Percentiles rank a stretch among this genome's conserved stretches.
Evolutionary conservation across 2,888 invertebrate genomes (phyloP).

Genomic region (Thyatira batis): DNA sequence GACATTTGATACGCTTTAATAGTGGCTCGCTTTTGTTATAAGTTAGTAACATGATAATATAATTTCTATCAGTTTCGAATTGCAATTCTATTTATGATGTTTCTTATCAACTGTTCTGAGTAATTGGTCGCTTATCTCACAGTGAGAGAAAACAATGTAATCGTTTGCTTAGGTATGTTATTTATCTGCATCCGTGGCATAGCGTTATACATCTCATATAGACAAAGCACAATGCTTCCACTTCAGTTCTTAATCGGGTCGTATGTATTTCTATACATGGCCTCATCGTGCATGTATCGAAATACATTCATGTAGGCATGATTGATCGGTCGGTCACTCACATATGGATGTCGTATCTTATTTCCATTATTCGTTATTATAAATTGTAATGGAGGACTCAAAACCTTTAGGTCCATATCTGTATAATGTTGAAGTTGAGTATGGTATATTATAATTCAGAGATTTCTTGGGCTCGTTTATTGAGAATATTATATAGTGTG

Average conservation of each 20-base stretch:
- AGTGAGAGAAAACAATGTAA: neutral
- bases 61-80: neutral
- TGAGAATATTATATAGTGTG: no score
- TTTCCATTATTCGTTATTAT: no score
- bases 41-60: no score
- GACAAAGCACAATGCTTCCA: neutral
- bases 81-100: neutral
- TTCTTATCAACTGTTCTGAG: neutral
- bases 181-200: neutral
- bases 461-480: no score
- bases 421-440: no score
- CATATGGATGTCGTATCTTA: no score
- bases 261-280: neutral
- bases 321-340: neutral
- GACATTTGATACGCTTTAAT: no score
- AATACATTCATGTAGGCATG: neutral
- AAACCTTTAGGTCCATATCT: no score
- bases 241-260: neutral
- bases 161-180: neutral
- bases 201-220: neutral
- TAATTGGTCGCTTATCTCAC: neutral
- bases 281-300: no score
- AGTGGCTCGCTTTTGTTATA: no score
- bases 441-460: no score
- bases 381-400: no score